Evolutionary conservation across 2,888 invertebrate genomes (phyloP).

Genomic region (Nasonia oneida): DNA sequence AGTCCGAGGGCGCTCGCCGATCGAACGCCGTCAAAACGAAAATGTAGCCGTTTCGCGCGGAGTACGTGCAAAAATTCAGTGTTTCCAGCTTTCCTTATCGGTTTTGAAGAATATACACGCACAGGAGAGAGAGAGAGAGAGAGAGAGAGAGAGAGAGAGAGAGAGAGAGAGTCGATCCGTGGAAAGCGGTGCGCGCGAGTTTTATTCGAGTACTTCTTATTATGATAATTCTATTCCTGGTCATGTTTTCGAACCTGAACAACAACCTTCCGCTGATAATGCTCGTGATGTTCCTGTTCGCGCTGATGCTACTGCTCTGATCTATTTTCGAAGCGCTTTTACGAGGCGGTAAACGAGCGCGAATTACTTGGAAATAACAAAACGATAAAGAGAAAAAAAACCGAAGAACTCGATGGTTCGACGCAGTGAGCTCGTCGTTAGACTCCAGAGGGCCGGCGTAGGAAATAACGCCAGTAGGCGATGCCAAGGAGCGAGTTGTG

Average conservation of each 20-base stretch:
- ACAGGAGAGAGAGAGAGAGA: background rate
- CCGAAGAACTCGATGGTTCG: too few species aligned
- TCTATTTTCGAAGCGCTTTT: background rate
- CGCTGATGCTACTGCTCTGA: background rate
- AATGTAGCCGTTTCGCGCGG: constrained; percentile 28
- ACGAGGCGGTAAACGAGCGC: too few species aligned
- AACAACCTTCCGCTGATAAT: background rate
- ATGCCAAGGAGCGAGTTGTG: background rate
- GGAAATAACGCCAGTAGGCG: background rate
- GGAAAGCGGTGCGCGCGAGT: too few species aligned
- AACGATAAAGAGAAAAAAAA: too few species aligned
- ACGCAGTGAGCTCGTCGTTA: too few species aligned
- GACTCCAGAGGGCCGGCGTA: background rate
- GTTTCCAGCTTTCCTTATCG: background rate
- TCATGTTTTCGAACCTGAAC: background rate
- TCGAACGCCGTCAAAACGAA: background rate
- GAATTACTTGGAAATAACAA: too few species aligned
- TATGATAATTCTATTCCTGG: background rate
- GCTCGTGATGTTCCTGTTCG: background rate
- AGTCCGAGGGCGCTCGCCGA: constrained; percentile 13
- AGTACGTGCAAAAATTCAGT: background rate
- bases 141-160: too few species aligned
- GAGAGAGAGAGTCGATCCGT: too few species aligned
- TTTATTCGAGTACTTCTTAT: background rate
- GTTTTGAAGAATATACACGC: background rate